A percentile compares a stretch with the other conserved stretches of the same genome.
Evolutionary conservation across 2,797 vertebrate genomes (phyloP).

Genomic region (Mionectes olivaceus): DNA sequence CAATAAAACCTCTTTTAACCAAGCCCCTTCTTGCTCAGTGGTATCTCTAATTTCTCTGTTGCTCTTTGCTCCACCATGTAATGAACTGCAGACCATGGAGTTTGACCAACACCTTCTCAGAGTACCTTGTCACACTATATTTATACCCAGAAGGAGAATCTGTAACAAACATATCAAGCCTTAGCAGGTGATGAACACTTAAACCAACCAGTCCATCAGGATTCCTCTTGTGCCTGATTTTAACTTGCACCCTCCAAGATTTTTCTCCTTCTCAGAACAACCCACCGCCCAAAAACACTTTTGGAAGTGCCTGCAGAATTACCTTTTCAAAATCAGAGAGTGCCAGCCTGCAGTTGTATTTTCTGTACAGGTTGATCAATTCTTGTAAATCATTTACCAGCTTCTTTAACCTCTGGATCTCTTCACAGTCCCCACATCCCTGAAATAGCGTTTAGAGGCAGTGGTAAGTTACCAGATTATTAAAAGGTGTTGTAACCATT

Average conservation of each 20-base stretch:
- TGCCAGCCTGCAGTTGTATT: constrained; percentile 90
- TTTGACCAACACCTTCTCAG: not conserved
- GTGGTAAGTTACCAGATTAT: not conserved
- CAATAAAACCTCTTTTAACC: not conserved
- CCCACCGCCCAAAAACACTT: not conserved
- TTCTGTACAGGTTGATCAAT: constrained; percentile 87
- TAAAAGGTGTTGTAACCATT: not conserved
- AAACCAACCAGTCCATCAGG: no score
- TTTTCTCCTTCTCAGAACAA: no score
- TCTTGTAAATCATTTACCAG: constrained; percentile 86
- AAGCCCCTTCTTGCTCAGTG: not conserved
- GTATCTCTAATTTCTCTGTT: not conserved
- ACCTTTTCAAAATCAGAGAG: constrained; percentile 96
- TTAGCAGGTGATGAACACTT: no score
- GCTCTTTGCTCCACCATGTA: not conserved
- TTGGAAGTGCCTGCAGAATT: not conserved
- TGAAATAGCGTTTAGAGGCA: constrained; percentile 61
- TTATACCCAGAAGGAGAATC: not conserved
- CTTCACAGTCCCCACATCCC: constrained; percentile 83
- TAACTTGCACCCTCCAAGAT: no score
- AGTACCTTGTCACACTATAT: not conserved
- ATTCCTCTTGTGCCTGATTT: no score
- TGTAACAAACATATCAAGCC: not conserved
- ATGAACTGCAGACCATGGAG: not conserved
- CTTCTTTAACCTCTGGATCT: constrained; percentile 83